Conservation (phyloP, 2,797 vertebrate species). For the Rhodeus uyekii region DNA sequence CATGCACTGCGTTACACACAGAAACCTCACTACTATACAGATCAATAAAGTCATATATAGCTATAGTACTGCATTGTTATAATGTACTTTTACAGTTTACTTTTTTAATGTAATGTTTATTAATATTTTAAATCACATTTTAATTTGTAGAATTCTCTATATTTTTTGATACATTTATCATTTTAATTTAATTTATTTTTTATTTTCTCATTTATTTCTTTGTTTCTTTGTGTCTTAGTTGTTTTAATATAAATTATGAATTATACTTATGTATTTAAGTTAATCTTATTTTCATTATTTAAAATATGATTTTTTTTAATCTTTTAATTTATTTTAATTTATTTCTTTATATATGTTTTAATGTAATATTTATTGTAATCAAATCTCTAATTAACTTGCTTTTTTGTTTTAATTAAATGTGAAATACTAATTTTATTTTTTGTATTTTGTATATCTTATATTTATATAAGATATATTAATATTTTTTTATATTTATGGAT, state of each 20-base stretch:
- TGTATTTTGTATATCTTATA: no score
- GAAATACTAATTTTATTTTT: not conserved
- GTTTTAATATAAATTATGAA: no score
- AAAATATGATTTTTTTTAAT: no score
- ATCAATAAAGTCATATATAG: not conserved
- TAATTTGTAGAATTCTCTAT: not conserved
- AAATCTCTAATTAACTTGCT: no score
- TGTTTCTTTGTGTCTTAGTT: not conserved
- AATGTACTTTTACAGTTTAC: not conserved
- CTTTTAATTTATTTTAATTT: not conserved
- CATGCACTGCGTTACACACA: not conserved
- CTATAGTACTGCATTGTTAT: not conserved
- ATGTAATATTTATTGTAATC: not conserved
- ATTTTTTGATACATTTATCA: not conserved
- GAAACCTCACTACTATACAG: not conserved
- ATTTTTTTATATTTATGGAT: no score
- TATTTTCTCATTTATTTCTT: not conserved
- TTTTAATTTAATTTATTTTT: not conserved
- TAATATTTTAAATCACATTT: no score
- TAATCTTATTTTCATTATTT: no score
- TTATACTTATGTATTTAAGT: no score
- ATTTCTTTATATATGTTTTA: not conserved
- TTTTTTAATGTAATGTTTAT: not conserved
- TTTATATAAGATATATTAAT: no score
- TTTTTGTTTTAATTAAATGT: not conserved